Percentiles rank a stretch among this genome's conserved stretches.
These are phyloP conservation scores for Epinotia brunnichana DNA, from an alignment of 2,888 invertebrate species.

Conservation along the genomic window DNA sequence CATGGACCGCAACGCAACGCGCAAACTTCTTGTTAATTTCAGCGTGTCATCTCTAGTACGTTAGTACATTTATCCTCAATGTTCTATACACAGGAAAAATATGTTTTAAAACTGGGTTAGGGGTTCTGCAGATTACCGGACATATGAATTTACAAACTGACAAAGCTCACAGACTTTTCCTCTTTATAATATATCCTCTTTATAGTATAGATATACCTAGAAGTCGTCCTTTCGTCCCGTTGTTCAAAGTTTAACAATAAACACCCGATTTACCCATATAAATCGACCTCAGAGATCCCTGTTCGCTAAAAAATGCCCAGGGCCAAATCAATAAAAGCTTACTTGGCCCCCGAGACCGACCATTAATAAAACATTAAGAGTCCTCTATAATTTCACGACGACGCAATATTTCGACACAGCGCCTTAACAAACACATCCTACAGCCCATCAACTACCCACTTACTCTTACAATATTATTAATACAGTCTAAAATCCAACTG, in stretches of 20 bases:
- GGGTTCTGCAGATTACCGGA: too few species aligned
- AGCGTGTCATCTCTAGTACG: too few species aligned
- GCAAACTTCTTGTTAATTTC: too few species aligned
- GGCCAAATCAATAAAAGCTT: slow-evolving; percentile 47
- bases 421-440: slow-evolving; percentile 23
- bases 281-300: background rate
- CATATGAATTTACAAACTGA: too few species aligned
- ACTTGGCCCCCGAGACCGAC: slow-evolving; percentile 40
- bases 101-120: too few species aligned
- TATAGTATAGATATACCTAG: too few species aligned
- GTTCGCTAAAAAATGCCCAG: slow-evolving; percentile 32
- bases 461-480: background rate
- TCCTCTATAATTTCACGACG: slow-evolving; percentile 49
- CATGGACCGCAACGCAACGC: too few species aligned
- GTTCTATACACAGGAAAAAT: too few species aligned
- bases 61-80: too few species aligned
- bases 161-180: too few species aligned
- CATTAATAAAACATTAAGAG: slow-evolving; percentile 52
- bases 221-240: background rate
- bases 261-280: background rate
- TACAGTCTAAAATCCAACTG: slow-evolving; percentile 10
- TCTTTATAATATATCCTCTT: too few species aligned
- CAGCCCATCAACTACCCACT: slow-evolving; percentile 21
- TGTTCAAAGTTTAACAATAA: background rate
- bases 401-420: slow-evolving; percentile 47